These are phyloP conservation scores for Protodeltote pygarga DNA, from an alignment of 2,888 invertebrate species.

Conservation along the genomic window DNA sequence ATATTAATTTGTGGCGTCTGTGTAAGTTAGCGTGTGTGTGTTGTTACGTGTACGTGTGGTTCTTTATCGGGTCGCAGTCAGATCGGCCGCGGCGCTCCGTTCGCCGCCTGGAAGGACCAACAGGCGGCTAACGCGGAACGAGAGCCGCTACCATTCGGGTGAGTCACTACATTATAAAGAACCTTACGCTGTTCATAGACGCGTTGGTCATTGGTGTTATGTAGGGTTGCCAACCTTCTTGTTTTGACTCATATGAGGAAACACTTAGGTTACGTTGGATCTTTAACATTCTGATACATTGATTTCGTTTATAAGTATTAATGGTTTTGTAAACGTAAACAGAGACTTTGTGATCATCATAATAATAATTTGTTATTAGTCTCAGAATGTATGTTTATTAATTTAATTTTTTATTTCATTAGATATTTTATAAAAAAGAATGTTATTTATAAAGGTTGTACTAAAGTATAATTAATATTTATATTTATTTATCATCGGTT, in stretches of 20 bases:
- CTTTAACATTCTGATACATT: no score
- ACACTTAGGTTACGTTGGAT: no score
- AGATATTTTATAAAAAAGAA: no score
- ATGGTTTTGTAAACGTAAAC: no score
- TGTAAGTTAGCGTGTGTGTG: slow-evolving; percentile 56
- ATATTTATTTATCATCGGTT: no score
- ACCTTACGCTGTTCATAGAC: slow-evolving; percentile 59
- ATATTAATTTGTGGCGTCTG: slow-evolving; percentile 42
- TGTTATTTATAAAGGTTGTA: no score
- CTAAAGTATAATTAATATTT: no score
- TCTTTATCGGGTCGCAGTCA: slow-evolving; percentile 87
- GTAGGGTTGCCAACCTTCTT: slow-evolving; percentile 38
- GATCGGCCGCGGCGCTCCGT: slow-evolving; percentile 81
- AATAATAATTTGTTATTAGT: no score
- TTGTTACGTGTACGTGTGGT: slow-evolving; percentile 76
- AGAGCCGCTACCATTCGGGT: slow-evolving; percentile 98
- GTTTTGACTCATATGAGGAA: slow-evolving; percentile 4
- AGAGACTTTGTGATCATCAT: no score
- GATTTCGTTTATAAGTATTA: no score
- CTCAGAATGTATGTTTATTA: no score
- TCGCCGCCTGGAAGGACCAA: slow-evolving; percentile 92
- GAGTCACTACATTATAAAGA: slow-evolving; percentile 80
- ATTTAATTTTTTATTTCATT: no score
- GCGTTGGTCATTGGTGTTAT: slow-evolving; percentile 58
- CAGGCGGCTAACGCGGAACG: slow-evolving; percentile 96